phyloP scores from a whole-genome alignment of 2,113 vertebrate species.

The Connochaetes taurinus region DNA sequence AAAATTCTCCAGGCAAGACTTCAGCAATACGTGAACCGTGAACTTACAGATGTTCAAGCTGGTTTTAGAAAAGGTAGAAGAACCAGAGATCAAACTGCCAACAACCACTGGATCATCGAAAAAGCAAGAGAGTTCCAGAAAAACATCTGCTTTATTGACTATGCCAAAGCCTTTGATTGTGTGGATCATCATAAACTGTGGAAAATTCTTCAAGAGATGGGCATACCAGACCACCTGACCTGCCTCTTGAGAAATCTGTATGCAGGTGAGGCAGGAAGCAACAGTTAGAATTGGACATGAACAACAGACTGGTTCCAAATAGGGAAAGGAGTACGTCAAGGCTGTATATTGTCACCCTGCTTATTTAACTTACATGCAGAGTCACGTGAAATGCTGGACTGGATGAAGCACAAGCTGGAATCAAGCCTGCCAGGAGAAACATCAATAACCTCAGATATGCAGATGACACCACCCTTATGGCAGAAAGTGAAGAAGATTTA shows the following conservation, averaged over 20 bases:
- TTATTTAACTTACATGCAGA: neutral
- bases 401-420: neutral
- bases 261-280: neutral
- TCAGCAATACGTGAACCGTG: neutral
- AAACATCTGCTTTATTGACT: neutral
- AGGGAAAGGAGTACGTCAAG: neutral
- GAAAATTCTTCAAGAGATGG: neutral
- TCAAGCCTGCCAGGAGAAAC: neutral
- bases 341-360: neutral
- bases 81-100: neutral
- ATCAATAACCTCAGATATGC: neutral
- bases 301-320: neutral
- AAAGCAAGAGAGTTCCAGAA: neutral
- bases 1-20: neutral
- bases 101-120: neutral
- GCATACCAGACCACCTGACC: neutral
- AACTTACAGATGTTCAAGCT: neutral
- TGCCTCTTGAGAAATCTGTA: neutral
- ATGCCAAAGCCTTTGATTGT: neutral
- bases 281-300: neutral
- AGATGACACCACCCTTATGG: neutral
- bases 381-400: neutral
- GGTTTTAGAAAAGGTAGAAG: neutral
- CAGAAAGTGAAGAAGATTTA: neutral
- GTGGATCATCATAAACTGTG: neutral